These are phyloP conservation scores for Vidua chalybeata DNA, from an alignment of 2,113 vertebrate species.

Conservation along the genomic window DNA sequence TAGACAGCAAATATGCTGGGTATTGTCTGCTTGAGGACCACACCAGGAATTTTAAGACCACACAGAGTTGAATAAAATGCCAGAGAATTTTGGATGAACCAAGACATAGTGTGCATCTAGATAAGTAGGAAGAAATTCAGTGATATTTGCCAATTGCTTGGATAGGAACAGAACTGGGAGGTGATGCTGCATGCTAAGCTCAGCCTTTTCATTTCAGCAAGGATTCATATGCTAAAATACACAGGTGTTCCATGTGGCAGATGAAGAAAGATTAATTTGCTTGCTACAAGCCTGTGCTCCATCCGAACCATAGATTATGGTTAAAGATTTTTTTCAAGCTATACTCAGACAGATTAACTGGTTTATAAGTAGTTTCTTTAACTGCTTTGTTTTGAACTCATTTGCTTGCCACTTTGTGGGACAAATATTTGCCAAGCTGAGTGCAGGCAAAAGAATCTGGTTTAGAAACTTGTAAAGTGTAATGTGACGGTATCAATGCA, in stretches of 20 bases:
- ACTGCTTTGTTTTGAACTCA: neutral
- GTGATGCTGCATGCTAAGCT: neutral
- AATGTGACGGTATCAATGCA: accelerated
- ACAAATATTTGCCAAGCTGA: neutral
- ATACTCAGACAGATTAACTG: neutral
- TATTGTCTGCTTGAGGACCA: neutral
- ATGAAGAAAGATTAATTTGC: neutral
- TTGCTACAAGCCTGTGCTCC: neutral
- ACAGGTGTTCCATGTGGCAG: neutral
- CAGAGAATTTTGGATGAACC: neutral
- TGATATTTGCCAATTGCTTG: neutral
- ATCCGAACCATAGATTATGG: neutral
- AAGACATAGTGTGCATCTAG: neutral
- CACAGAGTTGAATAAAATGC: neutral
- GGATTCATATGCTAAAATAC: neutral
- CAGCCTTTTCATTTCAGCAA: neutral
- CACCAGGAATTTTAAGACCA: neutral
- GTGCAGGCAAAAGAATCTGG: neutral
- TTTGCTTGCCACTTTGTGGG: neutral
- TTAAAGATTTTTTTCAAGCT: neutral
- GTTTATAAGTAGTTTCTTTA: neutral
- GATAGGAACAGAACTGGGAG: neutral
- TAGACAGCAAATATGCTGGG: neutral
- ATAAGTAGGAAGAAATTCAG: neutral
- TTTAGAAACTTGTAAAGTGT: neutral